Percentiles rank a stretch among this genome's conserved stretches.
phyloP scores from a whole-genome alignment of 2,113 vertebrate genomes.

The Halcyon malimbica region DNA sequence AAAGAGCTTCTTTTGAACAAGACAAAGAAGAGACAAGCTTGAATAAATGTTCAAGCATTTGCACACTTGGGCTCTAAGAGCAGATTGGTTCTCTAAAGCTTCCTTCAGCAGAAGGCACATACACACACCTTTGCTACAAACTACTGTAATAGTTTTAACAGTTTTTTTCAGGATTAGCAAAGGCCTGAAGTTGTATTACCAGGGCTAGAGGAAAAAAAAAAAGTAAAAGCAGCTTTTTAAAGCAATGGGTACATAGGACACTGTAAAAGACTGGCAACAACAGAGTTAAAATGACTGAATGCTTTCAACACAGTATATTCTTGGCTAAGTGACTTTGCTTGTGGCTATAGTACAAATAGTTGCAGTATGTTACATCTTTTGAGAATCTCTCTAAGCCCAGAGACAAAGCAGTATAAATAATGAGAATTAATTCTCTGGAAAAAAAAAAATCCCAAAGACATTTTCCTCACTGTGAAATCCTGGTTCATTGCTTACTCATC shows the following conservation, averaged over 20 bases:
- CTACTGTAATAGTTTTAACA: neutral
- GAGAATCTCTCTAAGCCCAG: neutral
- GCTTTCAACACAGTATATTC: neutral
- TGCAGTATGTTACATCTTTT: neutral
- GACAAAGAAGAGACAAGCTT: neutral
- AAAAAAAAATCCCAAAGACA: neutral
- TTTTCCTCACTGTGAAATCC: constrained; percentile 33
- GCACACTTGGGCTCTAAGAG: neutral
- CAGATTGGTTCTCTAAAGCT: neutral
- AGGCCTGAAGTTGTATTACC: neutral
- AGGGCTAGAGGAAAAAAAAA: neutral
- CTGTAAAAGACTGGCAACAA: neutral
- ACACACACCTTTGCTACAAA: neutral
- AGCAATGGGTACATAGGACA: neutral
- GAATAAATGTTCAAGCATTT: neutral
- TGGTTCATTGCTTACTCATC: constrained; percentile 52
- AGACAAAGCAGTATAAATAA: constrained; percentile 24
- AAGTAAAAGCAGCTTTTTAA: neutral
- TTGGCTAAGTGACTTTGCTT: constrained; percentile 1
- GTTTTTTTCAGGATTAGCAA: neutral
- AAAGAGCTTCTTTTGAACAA: neutral
- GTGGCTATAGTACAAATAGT: neutral
- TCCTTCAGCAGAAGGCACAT: neutral
- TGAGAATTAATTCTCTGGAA: neutral
- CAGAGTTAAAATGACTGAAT: neutral